Evolutionary conservation across 2,113 vertebrate genomes (phyloP).

Genomic region (Xiphophorus maculatus): DNA sequence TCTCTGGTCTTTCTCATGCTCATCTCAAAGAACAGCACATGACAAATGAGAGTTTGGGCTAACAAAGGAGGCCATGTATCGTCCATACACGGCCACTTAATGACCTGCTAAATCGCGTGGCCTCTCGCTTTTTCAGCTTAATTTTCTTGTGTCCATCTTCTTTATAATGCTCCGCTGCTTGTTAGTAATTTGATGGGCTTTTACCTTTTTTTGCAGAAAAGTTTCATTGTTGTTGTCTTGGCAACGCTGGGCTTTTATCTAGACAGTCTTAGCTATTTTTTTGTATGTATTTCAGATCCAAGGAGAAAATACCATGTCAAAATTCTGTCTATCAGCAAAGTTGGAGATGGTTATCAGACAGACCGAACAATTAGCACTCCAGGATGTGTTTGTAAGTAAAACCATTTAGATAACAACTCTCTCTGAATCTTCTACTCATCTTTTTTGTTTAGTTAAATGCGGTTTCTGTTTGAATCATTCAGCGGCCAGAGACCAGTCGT

Average conservation of each 20-base stretch:
- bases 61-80: constrained; percentile 52
- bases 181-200: constrained; percentile 6
- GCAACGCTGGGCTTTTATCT: background rate
- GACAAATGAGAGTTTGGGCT: constrained; percentile 57
- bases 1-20: constrained; percentile 56
- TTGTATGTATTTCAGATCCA: constrained; percentile 82
- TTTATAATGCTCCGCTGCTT: constrained; percentile 19
- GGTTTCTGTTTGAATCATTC: constrained; percentile 20
- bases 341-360: constrained; percentile 94
- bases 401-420: background rate
- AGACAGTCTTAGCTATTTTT: background rate
- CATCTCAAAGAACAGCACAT: constrained; percentile 40
- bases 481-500: constrained; percentile 91
- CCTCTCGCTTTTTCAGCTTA: constrained; percentile 22
- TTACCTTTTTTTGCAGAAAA: background rate
- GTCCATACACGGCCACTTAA: constrained; percentile 34
- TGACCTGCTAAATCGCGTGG: constrained; percentile 24
- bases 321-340: constrained; percentile 85
- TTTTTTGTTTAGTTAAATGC: background rate
- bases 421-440: background rate
- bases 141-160: constrained; percentile 24
- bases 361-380: constrained; percentile 94
- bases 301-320: constrained; percentile 95
- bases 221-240: background rate
- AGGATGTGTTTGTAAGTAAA: constrained; percentile 92